Evolutionary conservation across 2,888 invertebrate genomes (phyloP).

Genomic region (Platycheirus albimanus): DNA sequence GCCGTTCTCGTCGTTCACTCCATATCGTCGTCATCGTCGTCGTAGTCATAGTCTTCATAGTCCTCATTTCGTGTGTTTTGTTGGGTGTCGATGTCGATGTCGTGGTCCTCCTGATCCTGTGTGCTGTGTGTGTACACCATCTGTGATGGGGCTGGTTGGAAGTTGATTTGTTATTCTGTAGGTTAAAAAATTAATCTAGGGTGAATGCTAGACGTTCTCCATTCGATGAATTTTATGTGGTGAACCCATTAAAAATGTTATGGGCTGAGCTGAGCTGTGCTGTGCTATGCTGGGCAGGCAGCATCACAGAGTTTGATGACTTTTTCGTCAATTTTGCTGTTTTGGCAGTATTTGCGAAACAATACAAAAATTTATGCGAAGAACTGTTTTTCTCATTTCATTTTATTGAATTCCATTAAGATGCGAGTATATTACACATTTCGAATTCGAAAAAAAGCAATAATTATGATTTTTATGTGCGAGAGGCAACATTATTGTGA

Average conservation of each 20-base stretch:
- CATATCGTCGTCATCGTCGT: too few species aligned
- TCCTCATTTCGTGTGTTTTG: background rate
- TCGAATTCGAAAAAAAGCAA: slow-evolving; percentile 20
- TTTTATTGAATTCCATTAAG: slow-evolving; percentile 63
- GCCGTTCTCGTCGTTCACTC: too few species aligned
- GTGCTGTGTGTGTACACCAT: too few species aligned
- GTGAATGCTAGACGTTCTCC: slow-evolving; percentile 38
- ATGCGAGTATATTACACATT: slow-evolving; percentile 21
- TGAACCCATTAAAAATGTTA: slow-evolving; percentile 64
- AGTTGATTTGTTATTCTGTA: slow-evolving; percentile 46
- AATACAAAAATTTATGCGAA: slow-evolving; percentile 37
- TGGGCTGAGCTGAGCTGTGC: slow-evolving; percentile 55
- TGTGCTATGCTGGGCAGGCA: too few species aligned
- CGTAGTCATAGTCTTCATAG: too few species aligned
- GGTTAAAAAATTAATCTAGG: slow-evolving; percentile 48
- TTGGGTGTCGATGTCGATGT: background rate
- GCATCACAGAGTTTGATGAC: slow-evolving; percentile 52
- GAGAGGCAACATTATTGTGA: slow-evolving; percentile 14
- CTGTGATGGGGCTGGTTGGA: slow-evolving; percentile 35
- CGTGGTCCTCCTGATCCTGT: slow-evolving; percentile 10
- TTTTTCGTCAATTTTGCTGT: slow-evolving; percentile 38
- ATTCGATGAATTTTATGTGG: slow-evolving; percentile 69
- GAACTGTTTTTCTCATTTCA: slow-evolving; percentile 38
- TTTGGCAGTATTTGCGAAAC: slow-evolving; percentile 49
- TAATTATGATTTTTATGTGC: slow-evolving; percentile 61